Evolutionary conservation across 2,797 vertebrate species (phyloP).

Genomic region (Falco concolor): DNA sequence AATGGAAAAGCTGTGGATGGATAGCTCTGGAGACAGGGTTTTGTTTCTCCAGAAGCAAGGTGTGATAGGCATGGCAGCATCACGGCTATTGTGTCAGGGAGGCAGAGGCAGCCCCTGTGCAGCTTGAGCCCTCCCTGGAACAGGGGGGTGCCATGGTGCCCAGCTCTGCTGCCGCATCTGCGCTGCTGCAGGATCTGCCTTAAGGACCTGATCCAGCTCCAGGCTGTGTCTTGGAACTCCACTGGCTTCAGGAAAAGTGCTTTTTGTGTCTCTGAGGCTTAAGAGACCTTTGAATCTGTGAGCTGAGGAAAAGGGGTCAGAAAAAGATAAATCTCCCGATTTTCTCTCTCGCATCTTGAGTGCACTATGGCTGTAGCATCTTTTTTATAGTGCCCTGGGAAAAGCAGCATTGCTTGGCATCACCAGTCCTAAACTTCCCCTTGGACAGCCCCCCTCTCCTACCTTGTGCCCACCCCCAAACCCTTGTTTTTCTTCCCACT

Average conservation of each 20-base stretch:
- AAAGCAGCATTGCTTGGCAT: background rate
- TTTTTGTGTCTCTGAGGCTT: background rate
- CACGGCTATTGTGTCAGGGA: rapidly evolving
- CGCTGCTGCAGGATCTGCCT: background rate
- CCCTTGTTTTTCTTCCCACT: background rate
- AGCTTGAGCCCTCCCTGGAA: background rate
- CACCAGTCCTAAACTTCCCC: background rate
- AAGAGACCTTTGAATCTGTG: background rate
- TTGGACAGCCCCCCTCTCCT: background rate
- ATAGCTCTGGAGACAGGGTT: background rate
- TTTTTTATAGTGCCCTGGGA: background rate
- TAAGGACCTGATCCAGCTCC: background rate
- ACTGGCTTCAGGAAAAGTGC: background rate
- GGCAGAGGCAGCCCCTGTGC: background rate
- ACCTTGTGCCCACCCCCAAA: background rate
- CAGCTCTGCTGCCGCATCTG: background rate
- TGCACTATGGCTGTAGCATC: too few species aligned
- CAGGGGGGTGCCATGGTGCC: background rate
- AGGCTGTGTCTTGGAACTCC: background rate
- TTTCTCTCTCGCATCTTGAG: background rate
- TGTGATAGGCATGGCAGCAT: background rate
- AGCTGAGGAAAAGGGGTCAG: background rate
- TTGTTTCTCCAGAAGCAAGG: background rate
- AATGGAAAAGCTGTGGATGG: background rate
- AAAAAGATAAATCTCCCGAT: rapidly evolving